Evolutionary conservation across 2,113 vertebrate species (phyloP).

Genomic region (Alouatta palliata): DNA sequence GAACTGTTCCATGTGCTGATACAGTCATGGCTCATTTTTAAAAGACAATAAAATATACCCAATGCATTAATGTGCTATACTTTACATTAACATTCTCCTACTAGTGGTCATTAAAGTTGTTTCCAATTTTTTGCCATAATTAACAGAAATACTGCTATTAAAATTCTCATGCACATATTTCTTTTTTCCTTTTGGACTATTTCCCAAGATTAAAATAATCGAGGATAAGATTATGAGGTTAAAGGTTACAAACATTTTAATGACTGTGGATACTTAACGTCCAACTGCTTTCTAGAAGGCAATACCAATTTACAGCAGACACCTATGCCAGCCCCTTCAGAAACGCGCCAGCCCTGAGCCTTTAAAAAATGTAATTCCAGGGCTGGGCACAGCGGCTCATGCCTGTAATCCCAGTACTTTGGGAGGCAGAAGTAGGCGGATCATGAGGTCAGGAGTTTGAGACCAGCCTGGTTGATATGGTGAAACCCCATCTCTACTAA

Average conservation of each 20-base stretch:
- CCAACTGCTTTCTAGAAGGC: background rate
- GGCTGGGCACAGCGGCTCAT: no score
- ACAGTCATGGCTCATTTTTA: background rate
- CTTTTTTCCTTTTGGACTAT: background rate
- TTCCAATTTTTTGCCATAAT: background rate
- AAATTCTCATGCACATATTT: background rate
- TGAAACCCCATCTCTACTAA: no score
- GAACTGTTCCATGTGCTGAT: background rate
- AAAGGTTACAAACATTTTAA: background rate
- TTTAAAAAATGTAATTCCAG: background rate
- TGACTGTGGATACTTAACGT: background rate
- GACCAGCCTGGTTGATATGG: no score
- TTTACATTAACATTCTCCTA: background rate
- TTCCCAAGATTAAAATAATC: background rate
- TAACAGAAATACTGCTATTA: background rate
- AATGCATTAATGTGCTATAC: background rate
- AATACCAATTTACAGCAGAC: no score
- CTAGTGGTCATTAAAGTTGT: background rate
- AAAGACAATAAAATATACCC: background rate
- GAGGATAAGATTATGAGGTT: background rate
- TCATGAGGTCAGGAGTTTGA: no score
- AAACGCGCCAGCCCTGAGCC: background rate
- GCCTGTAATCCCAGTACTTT: no score
- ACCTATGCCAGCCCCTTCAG: background rate
- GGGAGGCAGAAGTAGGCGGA: no score